Evolutionary conservation across 2,888 invertebrate genomes (phyloP).

Genomic region (Stenodera caucasica): DNA sequence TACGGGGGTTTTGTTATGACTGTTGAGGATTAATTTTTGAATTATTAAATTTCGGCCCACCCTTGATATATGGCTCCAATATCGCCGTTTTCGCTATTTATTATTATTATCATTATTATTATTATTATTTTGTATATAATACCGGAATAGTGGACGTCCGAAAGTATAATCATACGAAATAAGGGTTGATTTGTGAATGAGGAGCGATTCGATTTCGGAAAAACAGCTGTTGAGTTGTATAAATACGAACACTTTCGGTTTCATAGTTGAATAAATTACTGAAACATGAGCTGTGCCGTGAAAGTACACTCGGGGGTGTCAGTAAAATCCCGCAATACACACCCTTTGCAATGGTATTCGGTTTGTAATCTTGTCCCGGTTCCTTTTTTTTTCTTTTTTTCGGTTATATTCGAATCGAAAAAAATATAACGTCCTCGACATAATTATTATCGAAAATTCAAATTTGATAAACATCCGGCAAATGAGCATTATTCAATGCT

Average conservation of each 20-base stretch:
- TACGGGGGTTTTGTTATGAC: constrained; percentile 49
- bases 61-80: too few species aligned
- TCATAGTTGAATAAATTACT: constrained; percentile 53
- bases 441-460: not conserved
- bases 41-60: constrained; percentile 45
- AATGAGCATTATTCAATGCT: not conserved
- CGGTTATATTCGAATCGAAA: not conserved
- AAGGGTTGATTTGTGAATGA: too few species aligned
- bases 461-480: constrained; percentile 1
- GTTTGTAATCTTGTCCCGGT: too few species aligned
- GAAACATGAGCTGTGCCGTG: constrained; percentile 54
- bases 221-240: constrained; percentile 43
- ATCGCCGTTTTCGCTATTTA: too few species aligned
- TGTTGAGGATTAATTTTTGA: constrained; percentile 49
- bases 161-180: too few species aligned
- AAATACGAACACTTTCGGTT: constrained; percentile 48
- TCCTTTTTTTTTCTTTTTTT: too few species aligned
- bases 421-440: not conserved
- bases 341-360: constrained; percentile 20
- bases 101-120: too few species aligned
- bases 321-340: constrained; percentile 45
- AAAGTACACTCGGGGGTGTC: constrained; percentile 53
- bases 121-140: too few species aligned
- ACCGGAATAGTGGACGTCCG: too few species aligned
- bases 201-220: too few species aligned